Evolutionary conservation across 2,113 vertebrate genomes (phyloP).

Genomic region (Toxotes jaculatrix): DNA sequence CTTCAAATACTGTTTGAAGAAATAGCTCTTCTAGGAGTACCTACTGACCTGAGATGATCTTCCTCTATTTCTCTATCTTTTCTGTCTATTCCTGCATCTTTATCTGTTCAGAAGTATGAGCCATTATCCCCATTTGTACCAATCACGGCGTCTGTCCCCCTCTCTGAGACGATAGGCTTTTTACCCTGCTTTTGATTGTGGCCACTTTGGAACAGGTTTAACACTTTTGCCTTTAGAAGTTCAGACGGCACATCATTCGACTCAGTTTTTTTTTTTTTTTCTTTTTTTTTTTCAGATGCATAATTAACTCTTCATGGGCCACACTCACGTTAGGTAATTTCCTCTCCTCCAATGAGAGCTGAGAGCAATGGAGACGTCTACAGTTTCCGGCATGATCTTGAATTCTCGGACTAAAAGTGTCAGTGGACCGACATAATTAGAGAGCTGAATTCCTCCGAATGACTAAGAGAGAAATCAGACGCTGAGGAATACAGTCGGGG

Average conservation of each 20-base stretch:
- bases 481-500: not conserved
- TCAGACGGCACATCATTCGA: not conserved
- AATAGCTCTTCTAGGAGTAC: too few relatives aligned
- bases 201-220: not conserved
- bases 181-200: not conserved
- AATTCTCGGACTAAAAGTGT: not conserved
- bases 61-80: too few relatives aligned
- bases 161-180: not conserved
- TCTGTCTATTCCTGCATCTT: too few relatives aligned
- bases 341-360: not conserved
- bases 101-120: not conserved
- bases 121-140: not conserved
- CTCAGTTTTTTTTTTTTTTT: not conserved
- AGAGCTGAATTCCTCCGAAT: not conserved
- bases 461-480: not conserved
- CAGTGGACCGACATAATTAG: not conserved
- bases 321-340: not conserved
- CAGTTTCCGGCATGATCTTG: not conserved
- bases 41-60: too few relatives aligned
- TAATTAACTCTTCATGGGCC: not conserved
- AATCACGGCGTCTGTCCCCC: not conserved
- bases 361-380: not conserved
- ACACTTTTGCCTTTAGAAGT: not conserved
- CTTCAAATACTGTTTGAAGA: too few relatives aligned
- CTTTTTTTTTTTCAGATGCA: not conserved